Evolutionary conservation across 1,140 invertebrate species (phyloP).

Genomic region (Dreissena rostriformis): DNA sequence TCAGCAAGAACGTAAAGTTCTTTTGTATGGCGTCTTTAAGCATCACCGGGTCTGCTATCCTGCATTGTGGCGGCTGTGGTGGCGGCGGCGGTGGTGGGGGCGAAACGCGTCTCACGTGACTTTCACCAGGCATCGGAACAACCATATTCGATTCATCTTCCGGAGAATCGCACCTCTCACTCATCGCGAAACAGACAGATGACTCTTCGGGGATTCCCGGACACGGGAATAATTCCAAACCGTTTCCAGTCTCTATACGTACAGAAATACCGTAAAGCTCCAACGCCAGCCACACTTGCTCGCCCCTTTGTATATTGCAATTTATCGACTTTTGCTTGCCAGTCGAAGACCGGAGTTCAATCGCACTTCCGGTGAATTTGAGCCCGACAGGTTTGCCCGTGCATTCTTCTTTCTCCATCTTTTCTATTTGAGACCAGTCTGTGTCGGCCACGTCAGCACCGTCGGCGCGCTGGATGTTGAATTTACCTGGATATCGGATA

Average conservation of each 20-base stretch:
- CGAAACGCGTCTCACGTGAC: not conserved
- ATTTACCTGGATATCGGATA: slow-evolving; percentile 4
- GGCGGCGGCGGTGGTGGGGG: not conserved
- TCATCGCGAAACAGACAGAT: not conserved
- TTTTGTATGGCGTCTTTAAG: slow-evolving; percentile 21
- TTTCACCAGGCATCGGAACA: not conserved
- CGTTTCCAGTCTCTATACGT: not conserved
- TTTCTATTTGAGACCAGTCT: slow-evolving; percentile 23
- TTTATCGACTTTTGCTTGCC: slow-evolving; percentile 22
- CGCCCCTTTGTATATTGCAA: not conserved
- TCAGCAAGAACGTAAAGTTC: slow-evolving; percentile 22
- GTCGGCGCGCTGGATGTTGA: slow-evolving; percentile 6
- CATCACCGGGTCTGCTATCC: slow-evolving; percentile 11
- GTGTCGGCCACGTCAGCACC: not conserved
- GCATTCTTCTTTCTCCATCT: slow-evolving; percentile 35
- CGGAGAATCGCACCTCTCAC: not conserved
- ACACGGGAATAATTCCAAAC: not conserved
- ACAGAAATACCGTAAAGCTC: slow-evolving; percentile 24
- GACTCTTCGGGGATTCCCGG: slow-evolving; percentile 11
- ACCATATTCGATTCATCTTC: not conserved
- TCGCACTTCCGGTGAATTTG: slow-evolving; percentile 1
- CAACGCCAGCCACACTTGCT: slow-evolving; percentile 1
- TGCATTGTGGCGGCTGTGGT: too few species aligned
- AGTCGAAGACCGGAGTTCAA: not conserved
- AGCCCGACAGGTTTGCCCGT: slow-evolving; percentile 20